phyloP scores from a whole-genome alignment of 2,113 vertebrate genomes.

The Narcine bancroftii region DNA sequence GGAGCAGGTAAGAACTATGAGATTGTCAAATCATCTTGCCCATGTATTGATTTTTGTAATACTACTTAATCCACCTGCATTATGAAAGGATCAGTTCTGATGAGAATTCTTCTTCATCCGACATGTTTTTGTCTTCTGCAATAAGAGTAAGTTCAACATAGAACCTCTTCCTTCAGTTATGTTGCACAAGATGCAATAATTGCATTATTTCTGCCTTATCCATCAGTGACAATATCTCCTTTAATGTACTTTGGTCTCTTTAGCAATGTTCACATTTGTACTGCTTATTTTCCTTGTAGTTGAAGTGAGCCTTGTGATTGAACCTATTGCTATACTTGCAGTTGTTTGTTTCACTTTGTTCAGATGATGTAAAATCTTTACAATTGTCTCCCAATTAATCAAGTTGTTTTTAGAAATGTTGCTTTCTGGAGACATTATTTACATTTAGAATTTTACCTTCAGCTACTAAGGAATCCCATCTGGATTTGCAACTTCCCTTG shows the following conservation, averaged over 20 bases:
- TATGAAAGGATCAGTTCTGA: slow-evolving; percentile 29
- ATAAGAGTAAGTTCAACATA: slow-evolving; percentile 48
- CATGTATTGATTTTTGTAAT: not conserved
- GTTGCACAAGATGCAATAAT: not conserved
- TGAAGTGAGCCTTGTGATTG: not conserved
- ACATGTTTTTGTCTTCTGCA: fast-evolving
- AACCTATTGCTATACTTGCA: not conserved
- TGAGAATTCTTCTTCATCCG: slow-evolving; percentile 36
- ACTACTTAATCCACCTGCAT: not conserved
- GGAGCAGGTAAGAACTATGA: slow-evolving; percentile 67
- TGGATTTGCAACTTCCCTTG: not conserved
- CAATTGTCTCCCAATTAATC: not conserved
- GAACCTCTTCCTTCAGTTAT: not conserved
- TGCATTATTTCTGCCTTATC: not conserved
- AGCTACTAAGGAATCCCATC: not conserved
- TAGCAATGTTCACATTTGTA: not conserved
- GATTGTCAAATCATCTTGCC: not conserved
- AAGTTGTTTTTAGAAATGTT: not conserved
- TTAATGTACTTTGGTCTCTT: too few species aligned
- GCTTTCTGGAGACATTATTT: too few species aligned
- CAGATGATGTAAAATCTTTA: not conserved
- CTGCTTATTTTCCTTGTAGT: not conserved
- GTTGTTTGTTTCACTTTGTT: not conserved
- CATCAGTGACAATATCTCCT: not conserved
- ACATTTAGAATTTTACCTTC: too few species aligned